Evolutionary conservation across 2,888 invertebrate species (phyloP).

Genomic region (Andrena minutula): DNA sequence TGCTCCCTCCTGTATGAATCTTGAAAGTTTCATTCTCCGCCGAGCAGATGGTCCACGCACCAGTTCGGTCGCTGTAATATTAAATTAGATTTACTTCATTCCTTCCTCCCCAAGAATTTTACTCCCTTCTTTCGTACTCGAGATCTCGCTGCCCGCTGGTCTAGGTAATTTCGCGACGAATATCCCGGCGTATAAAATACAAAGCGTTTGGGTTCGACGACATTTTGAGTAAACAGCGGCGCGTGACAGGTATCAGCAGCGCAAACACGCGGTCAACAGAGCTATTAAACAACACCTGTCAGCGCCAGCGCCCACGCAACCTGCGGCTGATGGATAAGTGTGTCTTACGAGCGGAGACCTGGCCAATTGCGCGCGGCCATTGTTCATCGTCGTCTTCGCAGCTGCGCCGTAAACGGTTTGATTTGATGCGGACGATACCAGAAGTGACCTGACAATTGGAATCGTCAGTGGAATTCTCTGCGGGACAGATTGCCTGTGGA

Average conservation of each 20-base stretch:
- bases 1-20: too few species aligned
- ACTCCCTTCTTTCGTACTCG: not conserved
- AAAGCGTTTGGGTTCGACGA: constrained; percentile 47
- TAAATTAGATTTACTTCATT: not conserved
- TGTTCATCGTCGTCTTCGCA: constrained; percentile 65
- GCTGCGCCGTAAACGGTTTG: constrained; percentile 35
- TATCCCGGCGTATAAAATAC: constrained; percentile 22
- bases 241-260: constrained; percentile 58
- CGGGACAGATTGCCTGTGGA: not conserved
- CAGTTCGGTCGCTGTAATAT: not conserved
- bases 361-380: constrained; percentile 52
- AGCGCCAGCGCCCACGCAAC: constrained; percentile 46
- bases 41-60: not conserved
- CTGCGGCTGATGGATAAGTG: constrained; percentile 70
- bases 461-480: constrained; percentile 37
- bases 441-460: constrained; percentile 31
- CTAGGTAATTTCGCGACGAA: not conserved
- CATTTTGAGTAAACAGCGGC: constrained; percentile 59
- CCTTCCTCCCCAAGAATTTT: not conserved
- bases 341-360: constrained; percentile 62
- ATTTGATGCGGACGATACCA: constrained; percentile 34
- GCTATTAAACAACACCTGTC: constrained; percentile 68
- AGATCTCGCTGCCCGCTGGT: not conserved
- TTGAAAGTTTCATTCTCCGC: not conserved
- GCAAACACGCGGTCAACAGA: constrained; percentile 65